These are phyloP conservation scores for Sitophilus oryzae DNA, from an alignment of 1,140 invertebrate genomes.

Conservation along the genomic window DNA sequence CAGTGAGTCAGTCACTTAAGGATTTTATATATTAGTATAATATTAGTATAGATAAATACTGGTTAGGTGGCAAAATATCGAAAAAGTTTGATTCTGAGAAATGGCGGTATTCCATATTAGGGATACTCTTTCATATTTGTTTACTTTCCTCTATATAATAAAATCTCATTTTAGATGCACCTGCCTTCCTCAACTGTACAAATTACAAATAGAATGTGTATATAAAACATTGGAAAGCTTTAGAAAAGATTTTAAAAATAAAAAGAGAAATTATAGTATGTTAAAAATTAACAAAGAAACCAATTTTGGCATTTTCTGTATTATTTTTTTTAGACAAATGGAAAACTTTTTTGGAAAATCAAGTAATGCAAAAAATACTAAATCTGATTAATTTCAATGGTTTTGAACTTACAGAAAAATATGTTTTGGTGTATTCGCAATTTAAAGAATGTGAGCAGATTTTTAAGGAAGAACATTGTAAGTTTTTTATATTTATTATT, in stretches of 20 bases:
- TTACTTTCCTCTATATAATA: constrained; percentile 5
- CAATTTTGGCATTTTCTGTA: neutral
- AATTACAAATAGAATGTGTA: constrained; percentile 27
- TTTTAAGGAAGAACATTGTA: constrained; percentile 15
- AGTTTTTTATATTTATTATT: neutral
- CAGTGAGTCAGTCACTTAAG: too few relatives aligned
- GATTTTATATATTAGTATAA: too few relatives aligned
- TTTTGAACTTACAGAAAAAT: constrained; percentile 31
- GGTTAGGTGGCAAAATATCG: too few relatives aligned
- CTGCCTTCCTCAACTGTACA: constrained; percentile 27
- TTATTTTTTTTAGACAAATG: constrained; percentile 15
- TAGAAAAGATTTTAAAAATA: neutral
- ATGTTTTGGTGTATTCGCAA: constrained; percentile 25
- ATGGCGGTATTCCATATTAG: too few relatives aligned
- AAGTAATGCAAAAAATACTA: constrained; percentile 23
- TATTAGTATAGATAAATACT: too few relatives aligned
- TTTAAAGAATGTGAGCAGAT: constrained; percentile 26
- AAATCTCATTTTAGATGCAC: constrained; percentile 25
- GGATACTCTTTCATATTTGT: neutral
- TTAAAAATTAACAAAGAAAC: too few relatives aligned
- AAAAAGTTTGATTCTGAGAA: too few relatives aligned
- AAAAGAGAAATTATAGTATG: constrained; percentile 4
- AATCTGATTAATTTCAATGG: constrained; percentile 27
- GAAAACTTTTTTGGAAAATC: constrained; percentile 19
- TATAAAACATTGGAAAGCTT: constrained; percentile 22